A percentile compares a stretch with the other conserved stretches of the same genome.
Evolutionary conservation across 1,140 invertebrate genomes (phyloP).

Genomic region (honey bee (Apis mellifera)): DNA sequence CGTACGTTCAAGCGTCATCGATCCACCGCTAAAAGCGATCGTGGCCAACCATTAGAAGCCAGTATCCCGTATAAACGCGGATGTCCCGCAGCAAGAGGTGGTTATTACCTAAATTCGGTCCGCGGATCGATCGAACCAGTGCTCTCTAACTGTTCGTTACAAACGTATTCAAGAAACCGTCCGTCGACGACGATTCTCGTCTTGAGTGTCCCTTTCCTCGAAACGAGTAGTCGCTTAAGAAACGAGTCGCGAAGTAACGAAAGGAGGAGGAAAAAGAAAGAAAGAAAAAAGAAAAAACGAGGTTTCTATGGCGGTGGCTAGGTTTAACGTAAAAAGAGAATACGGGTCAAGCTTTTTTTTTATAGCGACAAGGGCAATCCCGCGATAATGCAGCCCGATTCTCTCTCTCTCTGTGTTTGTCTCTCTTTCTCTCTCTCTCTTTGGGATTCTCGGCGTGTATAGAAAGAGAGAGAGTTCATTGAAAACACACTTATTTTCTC

Average conservation of each 20-base stretch:
- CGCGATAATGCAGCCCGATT: slow-evolving; percentile 49
- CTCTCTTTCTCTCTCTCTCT: background rate
- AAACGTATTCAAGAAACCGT: slow-evolving; percentile 20
- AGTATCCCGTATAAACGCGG: background rate
- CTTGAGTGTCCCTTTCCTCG: background rate
- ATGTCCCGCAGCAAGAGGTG: background rate
- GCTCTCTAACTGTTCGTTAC: background rate
- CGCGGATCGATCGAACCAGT: slow-evolving; percentile 4
- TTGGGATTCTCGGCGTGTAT: slow-evolving; percentile 15
- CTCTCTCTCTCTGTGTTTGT: background rate
- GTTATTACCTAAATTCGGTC: background rate
- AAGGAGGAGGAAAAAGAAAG: background rate
- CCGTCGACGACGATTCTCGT: background rate
- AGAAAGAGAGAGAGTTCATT: background rate
- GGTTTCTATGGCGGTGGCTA: slow-evolving; percentile 21
- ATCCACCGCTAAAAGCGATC: background rate
- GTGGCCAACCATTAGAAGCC: background rate
- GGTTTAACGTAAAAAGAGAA: slow-evolving; percentile 29
- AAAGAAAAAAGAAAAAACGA: background rate
- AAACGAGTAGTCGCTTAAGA: slow-evolving; percentile 12
- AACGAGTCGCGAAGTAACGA: background rate
- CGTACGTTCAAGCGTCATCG: background rate
- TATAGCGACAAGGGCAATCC: slow-evolving; percentile 51
- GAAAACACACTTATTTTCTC: slow-evolving; percentile 47
- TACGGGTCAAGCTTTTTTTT: slow-evolving; percentile 45